These are phyloP conservation scores for Scomber colias DNA, from an alignment of 2,113 vertebrate genomes.

Conservation along the genomic window DNA sequence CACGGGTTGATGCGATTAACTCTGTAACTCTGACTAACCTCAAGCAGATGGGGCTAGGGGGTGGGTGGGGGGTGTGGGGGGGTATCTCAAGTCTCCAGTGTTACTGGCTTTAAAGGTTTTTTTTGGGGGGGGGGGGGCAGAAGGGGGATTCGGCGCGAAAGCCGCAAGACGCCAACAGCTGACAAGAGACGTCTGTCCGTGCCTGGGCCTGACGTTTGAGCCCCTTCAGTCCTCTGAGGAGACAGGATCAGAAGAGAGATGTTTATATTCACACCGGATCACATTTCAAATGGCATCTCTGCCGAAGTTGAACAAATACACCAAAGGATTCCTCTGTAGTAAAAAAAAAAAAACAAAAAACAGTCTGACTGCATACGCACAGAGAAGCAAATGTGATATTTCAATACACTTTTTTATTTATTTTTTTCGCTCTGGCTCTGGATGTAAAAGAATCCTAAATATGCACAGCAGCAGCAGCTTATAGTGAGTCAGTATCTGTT, in stretches of 20 bases:
- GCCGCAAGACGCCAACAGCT: constrained; percentile 69
- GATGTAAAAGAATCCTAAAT: constrained; percentile 41
- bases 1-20: constrained; percentile 57
- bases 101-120: not conserved
- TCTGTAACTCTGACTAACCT: constrained; percentile 67
- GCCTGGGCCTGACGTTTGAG: constrained; percentile 45
- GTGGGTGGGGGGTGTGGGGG: constrained; percentile 12
- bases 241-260: constrained; percentile 62
- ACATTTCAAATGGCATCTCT: constrained; percentile 71
- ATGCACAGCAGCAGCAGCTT: constrained; percentile 13
- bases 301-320: constrained; percentile 69
- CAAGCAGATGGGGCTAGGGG: constrained; percentile 51
- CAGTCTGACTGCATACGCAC: not conserved
- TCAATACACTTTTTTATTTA: constrained; percentile 1
- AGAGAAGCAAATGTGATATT: constrained; percentile 36
- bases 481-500: not conserved
- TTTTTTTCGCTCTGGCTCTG: not conserved
- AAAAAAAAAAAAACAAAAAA: constrained; percentile 8
- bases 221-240: constrained; percentile 61
- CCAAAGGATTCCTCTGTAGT: constrained; percentile 45
- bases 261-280: constrained; percentile 77
- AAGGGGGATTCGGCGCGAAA: constrained; percentile 16
- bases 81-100: constrained; percentile 37
- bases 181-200: constrained; percentile 67
- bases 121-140: not conserved